A percentile compares a stretch with the other conserved stretches of the same genome.
These are phyloP conservation scores for Grapholita molesta DNA, from an alignment of 1,140 invertebrate species.

Conservation along the genomic window DNA sequence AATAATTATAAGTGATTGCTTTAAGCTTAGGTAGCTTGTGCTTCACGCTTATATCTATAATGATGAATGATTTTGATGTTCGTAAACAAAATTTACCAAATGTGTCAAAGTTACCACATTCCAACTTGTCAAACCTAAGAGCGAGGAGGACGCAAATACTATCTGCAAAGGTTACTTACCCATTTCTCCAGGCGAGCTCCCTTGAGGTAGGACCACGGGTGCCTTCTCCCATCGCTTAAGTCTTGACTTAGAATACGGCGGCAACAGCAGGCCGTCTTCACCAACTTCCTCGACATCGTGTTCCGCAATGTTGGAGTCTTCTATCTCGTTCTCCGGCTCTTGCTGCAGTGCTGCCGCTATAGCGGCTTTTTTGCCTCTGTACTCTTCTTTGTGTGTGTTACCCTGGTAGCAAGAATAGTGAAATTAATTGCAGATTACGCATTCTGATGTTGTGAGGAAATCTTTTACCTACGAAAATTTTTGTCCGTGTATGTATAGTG, in stretches of 20 bases:
- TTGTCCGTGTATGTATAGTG: too few species aligned
- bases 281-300: constrained; percentile 62
- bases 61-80: too few species aligned
- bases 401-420: neutral
- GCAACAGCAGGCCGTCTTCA: constrained; percentile 52
- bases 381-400: constrained; percentile 34
- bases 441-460: neutral
- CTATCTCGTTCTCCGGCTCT: constrained; percentile 37
- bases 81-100: too few species aligned
- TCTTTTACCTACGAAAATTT: too few species aligned
- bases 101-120: too few species aligned
- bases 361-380: constrained; percentile 68
- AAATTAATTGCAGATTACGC: neutral
- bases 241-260: constrained; percentile 65
- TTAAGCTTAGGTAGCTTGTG: too few species aligned
- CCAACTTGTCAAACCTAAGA: too few species aligned
- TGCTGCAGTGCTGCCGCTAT: constrained; percentile 65
- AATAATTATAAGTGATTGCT: too few species aligned
- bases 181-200: constrained; percentile 90
- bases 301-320: constrained; percentile 62
- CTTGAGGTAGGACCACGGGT: constrained; percentile 82
- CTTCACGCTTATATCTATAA: too few species aligned
- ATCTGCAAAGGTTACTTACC: constrained; percentile 72
- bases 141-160: too few species aligned
- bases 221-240: constrained; percentile 87